Percentiles rank a stretch among this genome's conserved stretches.
These are phyloP conservation scores for Pygoscelis antarcticus DNA, from an alignment of 2,113 vertebrate species.

Conservation along the genomic window DNA sequence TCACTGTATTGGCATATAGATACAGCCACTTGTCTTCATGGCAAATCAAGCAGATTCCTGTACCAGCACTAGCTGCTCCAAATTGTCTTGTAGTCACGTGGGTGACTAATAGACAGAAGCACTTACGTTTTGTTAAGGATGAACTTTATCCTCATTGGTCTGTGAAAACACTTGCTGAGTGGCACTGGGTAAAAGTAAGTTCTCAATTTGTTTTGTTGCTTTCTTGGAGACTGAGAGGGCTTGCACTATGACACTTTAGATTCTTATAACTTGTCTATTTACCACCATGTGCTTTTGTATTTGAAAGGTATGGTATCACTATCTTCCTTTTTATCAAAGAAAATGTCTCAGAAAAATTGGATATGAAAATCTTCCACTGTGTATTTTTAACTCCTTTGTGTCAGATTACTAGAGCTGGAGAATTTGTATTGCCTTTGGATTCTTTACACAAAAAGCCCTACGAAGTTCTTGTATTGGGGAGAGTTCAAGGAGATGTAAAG, in stretches of 20 bases:
- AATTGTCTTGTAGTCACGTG: conserved; percentile 88
- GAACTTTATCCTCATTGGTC: conserved; percentile 94
- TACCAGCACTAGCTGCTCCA: conserved; percentile 80
- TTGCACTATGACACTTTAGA: not conserved
- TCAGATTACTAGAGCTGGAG: conserved; percentile 88
- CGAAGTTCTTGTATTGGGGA: conserved; percentile 88
- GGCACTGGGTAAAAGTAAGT: conserved; percentile 97
- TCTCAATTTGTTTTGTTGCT: not conserved
- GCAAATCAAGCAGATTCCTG: conserved; percentile 87
- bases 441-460: conserved; percentile 96
- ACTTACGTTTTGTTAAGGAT: conserved; percentile 85
- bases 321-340: not conserved
- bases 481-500: conserved; percentile 50
- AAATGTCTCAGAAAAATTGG: not conserved
- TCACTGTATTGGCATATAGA: conserved; percentile 61
- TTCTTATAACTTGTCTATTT: not conserved
- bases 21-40: conserved; percentile 84
- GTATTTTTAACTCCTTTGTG: not conserved
- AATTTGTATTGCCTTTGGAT: conserved; percentile 93
- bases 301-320: not conserved
- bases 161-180: conserved; percentile 83
- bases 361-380: not conserved
- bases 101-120: conserved; percentile 94
- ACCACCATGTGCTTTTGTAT: not conserved
- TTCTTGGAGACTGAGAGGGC: not conserved